Percentiles rank a stretch among this genome's conserved stretches.
Evolutionary conservation across 1,140 invertebrate species (phyloP).

Genomic region (Trinorchestia longiramus): DNA sequence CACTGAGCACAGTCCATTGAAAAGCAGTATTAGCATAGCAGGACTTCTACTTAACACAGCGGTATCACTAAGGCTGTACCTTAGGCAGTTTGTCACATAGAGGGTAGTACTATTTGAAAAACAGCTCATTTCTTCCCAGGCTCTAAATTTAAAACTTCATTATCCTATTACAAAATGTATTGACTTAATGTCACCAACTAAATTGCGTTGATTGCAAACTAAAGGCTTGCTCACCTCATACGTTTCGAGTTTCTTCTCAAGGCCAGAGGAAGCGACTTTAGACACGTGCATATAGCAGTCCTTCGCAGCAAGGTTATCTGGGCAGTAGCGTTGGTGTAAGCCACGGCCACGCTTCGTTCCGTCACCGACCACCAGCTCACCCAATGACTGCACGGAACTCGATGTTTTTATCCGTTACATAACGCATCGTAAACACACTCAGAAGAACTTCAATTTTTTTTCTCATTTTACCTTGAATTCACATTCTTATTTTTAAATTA

Average conservation of each 20-base stretch:
- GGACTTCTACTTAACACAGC: not conserved
- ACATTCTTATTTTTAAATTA: not conserved
- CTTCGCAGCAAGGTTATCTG: not conserved
- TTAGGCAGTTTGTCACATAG: no score
- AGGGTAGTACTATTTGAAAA: not conserved
- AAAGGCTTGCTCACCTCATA: not conserved
- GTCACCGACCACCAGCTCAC: not conserved
- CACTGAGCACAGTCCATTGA: not conserved
- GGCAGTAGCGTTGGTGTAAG: slow-evolving; percentile 65
- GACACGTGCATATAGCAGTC: not conserved
- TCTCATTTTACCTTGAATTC: not conserved
- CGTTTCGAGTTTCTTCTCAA: slow-evolving; percentile 1
- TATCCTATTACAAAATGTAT: not conserved
- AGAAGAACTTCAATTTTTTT: not conserved
- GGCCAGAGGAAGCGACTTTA: not conserved
- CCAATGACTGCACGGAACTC: not conserved
- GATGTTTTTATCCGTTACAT: not conserved
- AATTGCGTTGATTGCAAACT: not conserved
- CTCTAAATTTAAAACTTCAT: not conserved
- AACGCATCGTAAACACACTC: no score
- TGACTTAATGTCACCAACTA: not conserved
- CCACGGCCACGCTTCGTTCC: slow-evolving; percentile 60
- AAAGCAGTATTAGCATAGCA: not conserved
- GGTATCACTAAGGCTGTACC: not conserved
- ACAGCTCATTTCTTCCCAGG: not conserved